phyloP scores from a whole-genome alignment of 1,140 invertebrate genomes.

The Ctenoplectra terminalis region DNA sequence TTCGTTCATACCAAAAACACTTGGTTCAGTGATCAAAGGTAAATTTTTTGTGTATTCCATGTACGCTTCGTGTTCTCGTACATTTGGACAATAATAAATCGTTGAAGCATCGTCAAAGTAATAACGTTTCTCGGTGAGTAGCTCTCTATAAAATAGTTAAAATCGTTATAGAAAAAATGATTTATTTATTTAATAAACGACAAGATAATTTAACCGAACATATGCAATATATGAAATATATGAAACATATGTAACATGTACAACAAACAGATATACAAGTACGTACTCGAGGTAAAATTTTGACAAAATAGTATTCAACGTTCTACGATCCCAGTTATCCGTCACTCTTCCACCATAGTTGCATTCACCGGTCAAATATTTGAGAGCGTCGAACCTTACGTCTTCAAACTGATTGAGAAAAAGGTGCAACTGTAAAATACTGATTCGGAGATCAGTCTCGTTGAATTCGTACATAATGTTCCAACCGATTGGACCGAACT shows the following conservation, averaged over 20 bases:
- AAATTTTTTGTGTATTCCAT: constrained; percentile 90
- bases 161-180: background rate
- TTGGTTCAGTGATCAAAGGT: constrained; percentile 91
- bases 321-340: constrained; percentile 96
- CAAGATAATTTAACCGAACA: too few species aligned
- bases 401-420: constrained; percentile 94
- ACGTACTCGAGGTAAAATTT: constrained; percentile 89
- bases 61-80: constrained; percentile 90
- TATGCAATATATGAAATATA: background rate
- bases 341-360: constrained; percentile 98
- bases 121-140: constrained; percentile 75
- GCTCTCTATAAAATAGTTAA: constrained; percentile 53
- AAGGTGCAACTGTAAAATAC: constrained; percentile 93
- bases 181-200: background rate
- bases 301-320: constrained; percentile 91
- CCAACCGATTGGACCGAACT: constrained; percentile 97
- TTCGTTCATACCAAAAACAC: constrained; percentile 96
- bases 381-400: constrained; percentile 94
- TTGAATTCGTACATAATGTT: constrained; percentile 98
- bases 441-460: constrained; percentile 95
- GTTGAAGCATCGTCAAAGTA: constrained; percentile 79
- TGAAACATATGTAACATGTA: background rate
- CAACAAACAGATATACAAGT: constrained; percentile 3
- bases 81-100: constrained; percentile 89
- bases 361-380: constrained; percentile 96